Evolutionary conservation across 2,797 vertebrate genomes (phyloP), one percentile per base, ranked within the genome.

Genomic region (Scolopax bukidnonensis): DNA sequence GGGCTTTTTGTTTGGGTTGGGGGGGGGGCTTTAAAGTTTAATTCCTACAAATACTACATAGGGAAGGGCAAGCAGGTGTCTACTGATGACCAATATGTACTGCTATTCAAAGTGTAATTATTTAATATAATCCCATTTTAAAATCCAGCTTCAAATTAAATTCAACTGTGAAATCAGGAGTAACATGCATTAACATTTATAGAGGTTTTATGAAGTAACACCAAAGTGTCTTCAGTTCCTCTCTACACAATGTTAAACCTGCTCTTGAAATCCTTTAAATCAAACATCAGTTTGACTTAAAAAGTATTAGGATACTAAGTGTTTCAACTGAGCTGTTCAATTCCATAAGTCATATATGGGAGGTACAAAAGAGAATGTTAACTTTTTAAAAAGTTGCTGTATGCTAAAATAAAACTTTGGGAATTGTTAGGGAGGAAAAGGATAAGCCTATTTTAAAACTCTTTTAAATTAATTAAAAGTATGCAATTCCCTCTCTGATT

Each of bases 11-110:
- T 50, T 75, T 69, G 17, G 18, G 13, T 20, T n/a, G 65, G n/a
- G 27, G 20, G 43, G 19, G 14, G 14, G 11, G 2, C 0, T 6
- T 1, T 6, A 0, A 32, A 27, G 10, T 51, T 57, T 77, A 41
- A 73, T 36, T 81, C 17, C 30, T 33, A 19, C 7, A 84, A 75
- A 57, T 28, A 38, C 27, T 38, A 6, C 12, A 51, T 2, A 59
- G 9, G 4, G 18, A 38, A 81, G 70, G 10, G 21, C 32, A 78
- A 5, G 28, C 21, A 63, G 36, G 6, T 73, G 18, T 51, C 56
- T 33, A 45, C 10, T 50, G 57, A 76, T 28, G 12, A 75, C n/a
- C 28, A 57, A 1, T 41, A 74, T 2, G 6, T 4, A 27, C 28
- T 45, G 12, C 33, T 68, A n/a, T 24, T 83, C 4, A 3, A 40